phyloP scores from a whole-genome alignment of 2,888 invertebrate species.

The Ichneumoninae sp. region DNA sequence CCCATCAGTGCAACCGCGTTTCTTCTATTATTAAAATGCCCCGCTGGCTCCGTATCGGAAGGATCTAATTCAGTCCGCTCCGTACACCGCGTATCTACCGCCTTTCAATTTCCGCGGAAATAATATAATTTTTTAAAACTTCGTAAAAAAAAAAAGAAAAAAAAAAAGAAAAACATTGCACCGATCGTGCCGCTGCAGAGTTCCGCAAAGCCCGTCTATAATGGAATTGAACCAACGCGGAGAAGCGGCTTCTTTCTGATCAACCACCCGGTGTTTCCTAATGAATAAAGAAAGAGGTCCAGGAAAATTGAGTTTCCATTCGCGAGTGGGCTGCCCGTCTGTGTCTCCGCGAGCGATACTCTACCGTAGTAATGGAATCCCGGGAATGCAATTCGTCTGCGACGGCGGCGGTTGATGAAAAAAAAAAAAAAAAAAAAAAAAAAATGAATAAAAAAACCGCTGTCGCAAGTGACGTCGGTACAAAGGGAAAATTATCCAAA shows the following conservation, averaged over 20 bases:
- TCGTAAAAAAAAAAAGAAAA: conserved; percentile 20
- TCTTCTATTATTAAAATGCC: neutral
- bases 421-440: neutral
- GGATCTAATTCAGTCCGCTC: neutral
- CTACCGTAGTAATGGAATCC: conserved; percentile 43
- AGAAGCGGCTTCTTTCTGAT: neutral
- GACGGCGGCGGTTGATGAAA: conserved; percentile 17
- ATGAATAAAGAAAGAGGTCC: conserved; percentile 7
- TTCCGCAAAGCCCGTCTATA: neutral
- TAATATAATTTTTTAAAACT: neutral
- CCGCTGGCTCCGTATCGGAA: neutral
- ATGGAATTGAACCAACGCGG: neutral
- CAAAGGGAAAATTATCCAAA: conserved; percentile 60
- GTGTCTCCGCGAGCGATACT: conserved; percentile 32
- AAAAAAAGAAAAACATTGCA: conserved; percentile 16
- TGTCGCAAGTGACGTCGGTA: conserved; percentile 27
- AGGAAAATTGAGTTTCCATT: conserved; percentile 34
- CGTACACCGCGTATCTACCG: neutral
- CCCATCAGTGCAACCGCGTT: neutral
- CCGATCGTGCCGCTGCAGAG: neutral
- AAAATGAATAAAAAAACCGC: neutral
- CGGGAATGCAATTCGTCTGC: conserved; percentile 59
- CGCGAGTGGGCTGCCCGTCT: neutral
- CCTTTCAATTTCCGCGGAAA: neutral
- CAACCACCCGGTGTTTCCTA: neutral